Evolutionary conservation across 2,113 vertebrate species (phyloP).

Genomic region (Pan paniscus): DNA sequence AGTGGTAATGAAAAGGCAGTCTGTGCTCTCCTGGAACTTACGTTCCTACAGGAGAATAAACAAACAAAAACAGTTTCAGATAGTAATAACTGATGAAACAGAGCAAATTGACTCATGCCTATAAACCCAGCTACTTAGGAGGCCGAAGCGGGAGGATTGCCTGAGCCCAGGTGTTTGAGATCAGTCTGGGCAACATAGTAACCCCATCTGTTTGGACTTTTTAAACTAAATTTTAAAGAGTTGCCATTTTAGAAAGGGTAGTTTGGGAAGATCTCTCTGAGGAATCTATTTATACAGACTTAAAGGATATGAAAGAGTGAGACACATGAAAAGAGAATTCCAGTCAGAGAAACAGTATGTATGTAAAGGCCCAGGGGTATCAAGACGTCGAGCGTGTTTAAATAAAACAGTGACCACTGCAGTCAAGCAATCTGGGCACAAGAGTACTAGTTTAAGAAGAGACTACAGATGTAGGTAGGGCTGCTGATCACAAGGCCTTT

Average conservation of each 20-base stretch:
- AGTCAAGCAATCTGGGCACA: background rate
- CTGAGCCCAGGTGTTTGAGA: background rate
- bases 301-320: background rate
- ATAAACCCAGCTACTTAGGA: background rate
- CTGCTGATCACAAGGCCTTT: background rate
- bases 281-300: background rate
- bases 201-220: too few relatives aligned
- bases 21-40: background rate
- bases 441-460: background rate
- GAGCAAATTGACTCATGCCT: background rate
- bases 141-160: background rate
- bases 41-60: background rate
- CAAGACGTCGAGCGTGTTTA: background rate
- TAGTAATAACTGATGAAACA: background rate
- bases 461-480: background rate
- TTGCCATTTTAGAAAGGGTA: background rate
- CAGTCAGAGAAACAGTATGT: background rate
- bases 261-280: background rate
- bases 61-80: background rate
- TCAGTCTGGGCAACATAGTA: background rate
- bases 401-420: background rate
- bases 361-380: background rate
- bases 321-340: background rate
- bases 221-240: background rate
- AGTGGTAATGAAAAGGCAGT: background rate